phyloP scores from a whole-genome alignment of 2,888 invertebrate genomes.

The Acronicta psi region DNA sequence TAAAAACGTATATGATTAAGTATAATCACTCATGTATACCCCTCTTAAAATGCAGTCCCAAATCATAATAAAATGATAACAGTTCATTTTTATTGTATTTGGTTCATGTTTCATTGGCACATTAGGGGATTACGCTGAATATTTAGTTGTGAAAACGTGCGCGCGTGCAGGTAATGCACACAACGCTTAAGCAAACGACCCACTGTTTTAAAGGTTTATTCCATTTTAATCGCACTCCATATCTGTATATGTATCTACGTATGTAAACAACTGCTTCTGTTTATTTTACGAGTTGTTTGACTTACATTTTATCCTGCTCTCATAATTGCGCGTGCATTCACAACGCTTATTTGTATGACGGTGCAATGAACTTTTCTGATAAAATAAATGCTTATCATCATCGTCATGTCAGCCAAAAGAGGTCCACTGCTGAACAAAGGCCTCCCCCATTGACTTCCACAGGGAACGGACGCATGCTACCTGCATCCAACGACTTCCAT shows the following conservation, averaged over 20 bases:
- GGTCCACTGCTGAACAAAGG: no score
- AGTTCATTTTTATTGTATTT: constrained; percentile 39
- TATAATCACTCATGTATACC: no score
- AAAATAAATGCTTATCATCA: no score
- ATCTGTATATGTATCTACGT: constrained; percentile 34
- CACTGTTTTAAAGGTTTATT: constrained; percentile 67
- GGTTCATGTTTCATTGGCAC: constrained; percentile 42
- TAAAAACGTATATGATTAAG: no score
- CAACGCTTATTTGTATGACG: no score
- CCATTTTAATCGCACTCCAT: constrained; percentile 58
- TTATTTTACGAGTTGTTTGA: background rate
- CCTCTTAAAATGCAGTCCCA: background rate
- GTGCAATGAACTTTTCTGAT: no score
- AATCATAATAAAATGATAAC: constrained; percentile 6
- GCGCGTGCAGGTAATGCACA: constrained; percentile 76
- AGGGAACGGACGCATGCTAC: no score
- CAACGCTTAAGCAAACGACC: constrained; percentile 79
- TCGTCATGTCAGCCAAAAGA: no score
- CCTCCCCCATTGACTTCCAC: no score
- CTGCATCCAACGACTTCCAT: no score
- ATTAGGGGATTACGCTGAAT: constrained; percentile 52
- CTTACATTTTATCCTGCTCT: no score
- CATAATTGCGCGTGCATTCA: no score
- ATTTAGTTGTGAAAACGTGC: constrained; percentile 57
- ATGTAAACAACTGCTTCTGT: constrained; percentile 9